Evolutionary conservation across 2,113 vertebrate species (phyloP), one percentile per base, ranked within the genome.

Genomic region (Caracal caracal): DNA sequence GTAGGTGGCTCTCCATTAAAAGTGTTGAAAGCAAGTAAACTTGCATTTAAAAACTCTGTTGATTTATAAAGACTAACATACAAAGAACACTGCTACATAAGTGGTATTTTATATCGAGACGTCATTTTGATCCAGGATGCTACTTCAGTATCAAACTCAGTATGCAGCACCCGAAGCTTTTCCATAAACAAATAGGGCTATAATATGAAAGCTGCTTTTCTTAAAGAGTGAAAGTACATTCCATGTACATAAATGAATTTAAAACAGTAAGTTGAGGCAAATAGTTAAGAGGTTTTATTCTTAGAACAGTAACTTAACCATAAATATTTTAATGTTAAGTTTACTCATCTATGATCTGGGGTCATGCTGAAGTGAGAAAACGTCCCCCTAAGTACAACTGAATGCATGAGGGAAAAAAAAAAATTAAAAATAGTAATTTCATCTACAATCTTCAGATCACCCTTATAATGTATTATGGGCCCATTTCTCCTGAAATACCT

Each of bases 311-410:
- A 56, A 98, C 56, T 94, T 98, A 98, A 98, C 95, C 99, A 98
- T 99, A 99, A 98, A 99, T 99, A 99, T 98, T 99, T 99, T 98
- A 98, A 98, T 98, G 98, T 98, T 98, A 98, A 98, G 98, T 98
- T 98, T 98, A 98, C 98, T 98, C 98, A 92, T 97, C 80, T 94
- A 92, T 99, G 98, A 98, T 99, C 98, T 98, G 98, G 98, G 98
- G 98, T 99, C 98, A 98, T 98, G 98, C 96, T 95, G 87, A 96
- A 97, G 92, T 22, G 93, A 98, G 97, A 97, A 98, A 97, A 94
- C 73, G 71, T 97, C 97, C 97, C 98, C 97, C 97, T 85, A 97
- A 65, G 16, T 7, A 93, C 97, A 97, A 92, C 91, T 95, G 88
- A 95, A 96, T n/a, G 53, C 88, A 97, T 98, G 97, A 90, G 97